A percentile compares a stretch with the other conserved stretches of the same genome.
Evolutionary conservation across 2,797 vertebrate genomes (phyloP).

Genomic region (Phrynocephalus guinanensis): DNA sequence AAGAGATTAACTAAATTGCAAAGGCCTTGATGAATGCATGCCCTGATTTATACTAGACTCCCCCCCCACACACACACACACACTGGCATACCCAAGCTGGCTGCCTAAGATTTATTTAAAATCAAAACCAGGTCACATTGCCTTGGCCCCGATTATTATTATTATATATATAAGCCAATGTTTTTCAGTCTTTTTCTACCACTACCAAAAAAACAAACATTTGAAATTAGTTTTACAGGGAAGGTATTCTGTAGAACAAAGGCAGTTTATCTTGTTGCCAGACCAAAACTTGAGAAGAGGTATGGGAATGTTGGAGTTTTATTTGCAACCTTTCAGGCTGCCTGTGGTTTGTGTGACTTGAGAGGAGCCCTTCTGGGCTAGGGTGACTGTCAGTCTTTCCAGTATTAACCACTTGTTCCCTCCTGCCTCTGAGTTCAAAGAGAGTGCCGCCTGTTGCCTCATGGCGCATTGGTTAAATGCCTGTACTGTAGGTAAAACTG

Average conservation of each 20-base stretch:
- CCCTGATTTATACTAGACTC: slow-evolving; percentile 60
- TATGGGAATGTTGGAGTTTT: background rate
- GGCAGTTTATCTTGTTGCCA: slow-evolving; percentile 47
- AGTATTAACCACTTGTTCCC: no score
- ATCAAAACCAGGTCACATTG: slow-evolving; percentile 60
- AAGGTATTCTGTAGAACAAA: slow-evolving; percentile 26
- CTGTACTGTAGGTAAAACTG: no score
- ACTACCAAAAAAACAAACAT: slow-evolving; percentile 51
- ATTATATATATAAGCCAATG: slow-evolving; percentile 54
- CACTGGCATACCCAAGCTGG: background rate
- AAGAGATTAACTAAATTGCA: slow-evolving; percentile 57
- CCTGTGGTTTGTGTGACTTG: no score
- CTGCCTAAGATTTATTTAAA: slow-evolving; percentile 66
- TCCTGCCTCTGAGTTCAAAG: no score
- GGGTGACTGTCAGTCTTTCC: no score
- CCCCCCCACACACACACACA: background rate
- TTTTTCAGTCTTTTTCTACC: slow-evolving; percentile 59
- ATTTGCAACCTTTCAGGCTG: no score
- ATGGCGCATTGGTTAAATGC: no score
- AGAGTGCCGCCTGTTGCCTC: no score
- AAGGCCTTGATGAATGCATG: slow-evolving; percentile 40
- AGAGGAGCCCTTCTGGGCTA: no score
- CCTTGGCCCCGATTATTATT: slow-evolving; percentile 53
- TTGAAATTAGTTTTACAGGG: slow-evolving; percentile 49
- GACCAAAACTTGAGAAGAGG: slow-evolving; percentile 27